phyloP scores from a whole-genome alignment of 1,140 invertebrate genomes.

The Caenorhabditis tropicalis region DNA sequence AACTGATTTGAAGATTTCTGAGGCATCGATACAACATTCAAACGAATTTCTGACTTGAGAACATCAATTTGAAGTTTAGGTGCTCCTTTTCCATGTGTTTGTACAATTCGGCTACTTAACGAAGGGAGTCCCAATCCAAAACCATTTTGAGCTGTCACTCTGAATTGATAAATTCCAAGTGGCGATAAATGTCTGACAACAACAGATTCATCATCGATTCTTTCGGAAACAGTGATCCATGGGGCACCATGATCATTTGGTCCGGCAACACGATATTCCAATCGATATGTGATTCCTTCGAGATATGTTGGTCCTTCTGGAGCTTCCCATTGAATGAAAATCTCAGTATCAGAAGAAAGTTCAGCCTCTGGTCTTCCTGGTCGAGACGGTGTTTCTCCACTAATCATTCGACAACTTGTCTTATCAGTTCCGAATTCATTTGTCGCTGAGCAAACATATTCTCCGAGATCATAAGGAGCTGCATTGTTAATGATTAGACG shows the following conservation, averaged over 20 bases:
- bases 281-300: slow-evolving; percentile 76
- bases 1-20: slow-evolving; percentile 57
- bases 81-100: slow-evolving; percentile 65
- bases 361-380: slow-evolving; percentile 86
- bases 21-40: slow-evolving; percentile 66
- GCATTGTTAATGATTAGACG: slow-evolving; percentile 65
- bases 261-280: slow-evolving; percentile 77
- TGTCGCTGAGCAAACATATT: slow-evolving; percentile 92
- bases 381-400: slow-evolving; percentile 79
- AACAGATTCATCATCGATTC: slow-evolving; percentile 92
- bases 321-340: slow-evolving; percentile 81
- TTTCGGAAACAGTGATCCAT: slow-evolving; percentile 85
- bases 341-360: slow-evolving; percentile 84
- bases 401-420: slow-evolving; percentile 74
- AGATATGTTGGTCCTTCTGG: slow-evolving; percentile 80
- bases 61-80: slow-evolving; percentile 68
- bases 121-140: slow-evolving; percentile 79
- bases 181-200: slow-evolving; percentile 82
- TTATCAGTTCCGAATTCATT: slow-evolving; percentile 78
- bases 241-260: slow-evolving; percentile 62
- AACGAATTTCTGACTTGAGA: slow-evolving; percentile 57
- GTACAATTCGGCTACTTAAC: slow-evolving; percentile 73
- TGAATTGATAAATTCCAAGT: slow-evolving; percentile 79
- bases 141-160: slow-evolving; percentile 85
- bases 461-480: slow-evolving; percentile 77